Percentiles rank a stretch among this genome's conserved stretches.
Conservation (phyloP, 2,888 invertebrate species). For the Tachina grossa region DNA sequence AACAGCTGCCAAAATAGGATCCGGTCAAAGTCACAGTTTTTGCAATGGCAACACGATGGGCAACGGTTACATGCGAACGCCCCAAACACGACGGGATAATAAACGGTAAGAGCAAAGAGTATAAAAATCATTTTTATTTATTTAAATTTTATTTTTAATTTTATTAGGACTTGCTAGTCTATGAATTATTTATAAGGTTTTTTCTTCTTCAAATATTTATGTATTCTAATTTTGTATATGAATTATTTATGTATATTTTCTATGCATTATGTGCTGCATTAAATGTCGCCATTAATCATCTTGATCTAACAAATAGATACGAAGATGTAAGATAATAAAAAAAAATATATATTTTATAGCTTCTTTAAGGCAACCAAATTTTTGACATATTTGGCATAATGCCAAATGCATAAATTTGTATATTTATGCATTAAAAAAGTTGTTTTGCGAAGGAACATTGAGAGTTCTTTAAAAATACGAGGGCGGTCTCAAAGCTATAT, state of each 20-base stretch:
- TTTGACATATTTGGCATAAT: conserved; percentile 33
- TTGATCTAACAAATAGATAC: conserved; percentile 22
- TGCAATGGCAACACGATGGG: conserved; percentile 84
- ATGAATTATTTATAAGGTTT: conserved; percentile 12
- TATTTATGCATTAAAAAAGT: conserved; percentile 18
- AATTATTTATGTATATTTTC: not conserved
- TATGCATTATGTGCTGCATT: conserved; percentile 5
- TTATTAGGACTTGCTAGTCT: not conserved
- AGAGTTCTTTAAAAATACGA: not conserved
- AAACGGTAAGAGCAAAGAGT: conserved; percentile 83
- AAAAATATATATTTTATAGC: conserved; percentile 34
- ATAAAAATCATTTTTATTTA: not conserved
- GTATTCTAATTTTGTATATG: not conserved
- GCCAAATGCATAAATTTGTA: conserved; percentile 46
- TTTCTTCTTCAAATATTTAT: not conserved
- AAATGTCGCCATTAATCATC: conserved; percentile 53
- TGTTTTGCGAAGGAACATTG: not conserved
- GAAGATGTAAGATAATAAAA: conserved; percentile 9
- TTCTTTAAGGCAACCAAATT: conserved; percentile 11
- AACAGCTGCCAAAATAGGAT: conserved; percentile 84
- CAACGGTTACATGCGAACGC: conserved; percentile 83
- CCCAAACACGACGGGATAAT: conserved; percentile 84
- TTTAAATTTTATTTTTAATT: conserved; percentile 4
- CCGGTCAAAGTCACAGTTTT: conserved; percentile 84
- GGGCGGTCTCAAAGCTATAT: too few species aligned